A percentile compares a stretch with the other conserved stretches of the same genome.
These are phyloP conservation scores for Felis chaus DNA, from an alignment of 2,113 vertebrate genomes.

Conservation along the genomic window DNA sequence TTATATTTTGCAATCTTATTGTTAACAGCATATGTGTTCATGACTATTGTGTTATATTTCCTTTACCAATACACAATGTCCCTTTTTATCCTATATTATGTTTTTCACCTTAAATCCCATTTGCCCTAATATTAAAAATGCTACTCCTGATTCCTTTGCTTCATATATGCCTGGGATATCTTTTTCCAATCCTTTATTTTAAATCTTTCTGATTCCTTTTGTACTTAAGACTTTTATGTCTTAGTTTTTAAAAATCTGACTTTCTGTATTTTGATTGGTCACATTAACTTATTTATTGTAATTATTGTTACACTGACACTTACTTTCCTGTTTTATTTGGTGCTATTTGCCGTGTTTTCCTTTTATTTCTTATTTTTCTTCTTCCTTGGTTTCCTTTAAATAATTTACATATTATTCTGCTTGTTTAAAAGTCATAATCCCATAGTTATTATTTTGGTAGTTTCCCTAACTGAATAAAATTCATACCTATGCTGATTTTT, in stretches of 20 bases:
- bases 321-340: background rate
- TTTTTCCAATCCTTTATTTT: conserved; percentile 16
- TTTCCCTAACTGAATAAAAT: background rate
- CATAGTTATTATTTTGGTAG: background rate
- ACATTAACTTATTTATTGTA: background rate
- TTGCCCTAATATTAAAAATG: background rate
- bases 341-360: background rate
- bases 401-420: background rate
- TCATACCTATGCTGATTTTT: background rate
- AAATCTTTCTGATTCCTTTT: background rate
- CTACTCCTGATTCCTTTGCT: background rate
- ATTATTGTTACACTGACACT: background rate
- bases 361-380: background rate
- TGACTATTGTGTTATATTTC: background rate
- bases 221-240: background rate
- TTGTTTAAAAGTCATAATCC: background rate
- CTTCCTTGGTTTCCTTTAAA: conserved; percentile 11
- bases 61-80: background rate
- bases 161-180: background rate
- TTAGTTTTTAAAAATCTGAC: background rate
- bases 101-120: conserved; percentile 5
- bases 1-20: background rate
- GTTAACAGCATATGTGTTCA: background rate
- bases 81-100: background rate
- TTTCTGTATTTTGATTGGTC: background rate